Evolutionary conservation across 1,140 invertebrate species (phyloP).

Genomic region (Muscidifurax raptorellus): DNA sequence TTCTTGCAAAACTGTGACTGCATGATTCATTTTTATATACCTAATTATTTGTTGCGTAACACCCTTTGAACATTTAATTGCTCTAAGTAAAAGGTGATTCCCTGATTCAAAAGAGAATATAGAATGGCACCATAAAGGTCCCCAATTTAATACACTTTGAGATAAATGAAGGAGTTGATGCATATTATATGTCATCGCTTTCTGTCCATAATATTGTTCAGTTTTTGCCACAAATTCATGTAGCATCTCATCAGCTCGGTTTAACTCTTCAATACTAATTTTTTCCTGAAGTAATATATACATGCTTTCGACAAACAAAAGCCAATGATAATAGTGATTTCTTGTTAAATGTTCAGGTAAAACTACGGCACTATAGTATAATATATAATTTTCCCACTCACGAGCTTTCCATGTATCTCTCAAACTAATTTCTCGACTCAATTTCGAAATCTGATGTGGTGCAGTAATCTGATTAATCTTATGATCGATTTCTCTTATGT

Average conservation of each 20-base stretch:
- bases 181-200: background rate
- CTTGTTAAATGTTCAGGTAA: background rate
- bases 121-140: background rate
- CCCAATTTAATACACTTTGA: background rate
- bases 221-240: too few species aligned
- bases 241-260: background rate
- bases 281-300: background rate
- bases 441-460: background rate
- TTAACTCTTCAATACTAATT: background rate
- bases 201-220: background rate
- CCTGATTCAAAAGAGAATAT: background rate
- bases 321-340: constrained; percentile 3
- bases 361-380: background rate
- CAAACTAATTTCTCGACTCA: background rate
- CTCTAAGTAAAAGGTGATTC: background rate
- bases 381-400: constrained; percentile 5
- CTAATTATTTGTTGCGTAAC: background rate
- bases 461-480: background rate
- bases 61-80: background rate
- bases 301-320: background rate
- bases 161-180: background rate
- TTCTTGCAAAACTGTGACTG: background rate
- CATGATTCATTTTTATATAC: background rate
- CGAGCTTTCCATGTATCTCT: background rate
- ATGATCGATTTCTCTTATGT: background rate